Evolutionary conservation across 2,797 vertebrate genomes (phyloP), one percentile per base, ranked within the genome.

Genomic region (Siniperca obscura): DNA sequence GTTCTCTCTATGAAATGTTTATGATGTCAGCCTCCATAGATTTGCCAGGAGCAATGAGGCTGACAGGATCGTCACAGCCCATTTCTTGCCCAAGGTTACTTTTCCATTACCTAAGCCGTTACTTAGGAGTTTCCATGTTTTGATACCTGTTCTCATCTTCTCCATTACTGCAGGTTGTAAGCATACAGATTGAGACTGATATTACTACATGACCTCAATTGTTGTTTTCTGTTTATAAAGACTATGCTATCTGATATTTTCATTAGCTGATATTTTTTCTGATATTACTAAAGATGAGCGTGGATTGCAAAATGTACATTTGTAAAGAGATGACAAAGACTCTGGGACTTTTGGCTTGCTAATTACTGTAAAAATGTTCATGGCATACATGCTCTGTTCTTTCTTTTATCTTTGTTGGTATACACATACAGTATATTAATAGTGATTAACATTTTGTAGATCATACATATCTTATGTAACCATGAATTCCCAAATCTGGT

Each of bases 101-200:
- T 90, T 88, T 89, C 83, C 85, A 85, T 86, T 64, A 70, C 76
- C 59, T 80, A 67, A 80, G 52, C 36, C 40, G 72, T 74, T 46
- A 57, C 57, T 55, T 3, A 30, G 62, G 9, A 70, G 16, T 86
- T 74, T 85, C 72, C 72, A 55, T 78, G 70, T 66, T 80, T 62
- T 30, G 8, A 53, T 69, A 74, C 50, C 68, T 76, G 64, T 17
- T 67, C 38, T 76, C 61, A 59, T 85, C 19, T 59, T 59, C 48
- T 64, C 75, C 48, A 21, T 73, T 69, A 70, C 42, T 80, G 50
- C 48, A 73, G 52, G 50, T 46, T 53, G 60, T 34, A 11, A 59
- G 50, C 50, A 60, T 7, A 78, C 56, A 34, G 52, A 53, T 12
- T 53, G 60, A 71, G 30, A 48, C 55, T 30, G 27, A 73, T 21